phyloP scores from a whole-genome alignment of 2,888 invertebrate genomes.

The Oscheius myriophilus region DNA sequence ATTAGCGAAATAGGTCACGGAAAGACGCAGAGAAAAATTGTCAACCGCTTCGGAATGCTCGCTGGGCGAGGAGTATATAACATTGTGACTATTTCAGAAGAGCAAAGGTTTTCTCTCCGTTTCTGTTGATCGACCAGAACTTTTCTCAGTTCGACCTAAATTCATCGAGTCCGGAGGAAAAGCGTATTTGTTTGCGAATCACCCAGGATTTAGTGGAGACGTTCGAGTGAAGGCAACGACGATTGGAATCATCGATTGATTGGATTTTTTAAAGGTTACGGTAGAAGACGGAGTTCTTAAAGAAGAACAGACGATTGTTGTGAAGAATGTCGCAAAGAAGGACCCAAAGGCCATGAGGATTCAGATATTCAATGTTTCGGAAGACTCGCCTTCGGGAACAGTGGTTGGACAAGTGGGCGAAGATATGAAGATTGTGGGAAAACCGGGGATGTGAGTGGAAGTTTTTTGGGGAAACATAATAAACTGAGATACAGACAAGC shows the following conservation, averaged over 20 bases:
- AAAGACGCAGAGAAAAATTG: too few relatives aligned
- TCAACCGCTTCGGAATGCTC: too few relatives aligned
- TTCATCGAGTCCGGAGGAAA: constrained; percentile 1
- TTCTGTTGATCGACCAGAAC: constrained; percentile 2
- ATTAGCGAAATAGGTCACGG: too few relatives aligned
- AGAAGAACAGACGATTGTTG: too few relatives aligned
- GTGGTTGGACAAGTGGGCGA: constrained; percentile 10
- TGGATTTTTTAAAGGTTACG: neutral
- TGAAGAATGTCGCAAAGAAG: neutral
- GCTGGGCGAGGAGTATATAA: too few relatives aligned
- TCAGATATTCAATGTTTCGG: neutral
- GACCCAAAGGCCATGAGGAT: neutral
- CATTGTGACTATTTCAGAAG: neutral
- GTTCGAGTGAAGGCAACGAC: constrained; percentile 11
- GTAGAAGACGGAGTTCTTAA: neutral
- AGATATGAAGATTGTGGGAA: constrained; percentile 3
- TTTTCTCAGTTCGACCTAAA: constrained; percentile 13
- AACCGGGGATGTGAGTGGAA: constrained; percentile 8
- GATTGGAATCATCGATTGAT: neutral
- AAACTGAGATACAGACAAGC: too few relatives aligned
- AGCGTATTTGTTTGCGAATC: constrained; percentile 12
- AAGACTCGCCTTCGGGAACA: constrained; percentile 17
- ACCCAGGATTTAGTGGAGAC: constrained; percentile 8
- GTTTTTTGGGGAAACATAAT: too few relatives aligned
- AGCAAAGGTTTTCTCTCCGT: neutral